Evolutionary conservation across 2,113 vertebrate species (phyloP), one percentile per base, ranked within the genome.

Genomic region (Melanerpes formicivorus): DNA sequence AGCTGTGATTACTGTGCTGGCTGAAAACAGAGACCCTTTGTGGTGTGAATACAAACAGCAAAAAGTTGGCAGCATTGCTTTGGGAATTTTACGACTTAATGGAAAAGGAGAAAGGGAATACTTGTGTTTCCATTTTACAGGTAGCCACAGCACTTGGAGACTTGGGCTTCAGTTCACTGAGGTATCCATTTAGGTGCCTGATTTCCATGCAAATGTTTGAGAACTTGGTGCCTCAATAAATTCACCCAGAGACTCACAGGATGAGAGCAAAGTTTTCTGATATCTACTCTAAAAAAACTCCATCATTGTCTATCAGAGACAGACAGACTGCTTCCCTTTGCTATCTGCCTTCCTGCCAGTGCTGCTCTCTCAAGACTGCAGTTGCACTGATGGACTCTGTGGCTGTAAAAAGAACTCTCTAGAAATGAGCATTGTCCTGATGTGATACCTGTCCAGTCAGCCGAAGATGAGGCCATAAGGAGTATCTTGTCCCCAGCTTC

Each of bases 301-400:
- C 58, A 60, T 80, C 29, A 1, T 50, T 37, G 42, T n/a, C 72
- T 94, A 80, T 89, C 80, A 56, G 75, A 73, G 48, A 46, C 87
- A 71, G 63, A 37, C 90, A 95, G 60, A 10, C 52, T 77, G 48
- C 52, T 90, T 85, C 78, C 80, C 64, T 87, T 76, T 85, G 71
- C 90, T 93, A 84, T 91, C 85, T 91, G 67, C 72, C 81, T 93
- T 93, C 90, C 91, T 90, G 90, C 79, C 81, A 84, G 81, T 1
- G 1, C 30, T 0, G 2, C 56, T 29, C 50, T 81, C 64, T 92
- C 42, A 59, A 46, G 80, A 64, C 63, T 92, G 52, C 77, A 73
- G 87, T 82, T 55, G 50, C 0, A 0, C 55, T 84, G 59, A 46
- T 1, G 8, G 76, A n/a, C 70, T 26, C 42, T 73, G 81, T 78